These are phyloP conservation scores for Pseudorhiza aurosa DNA, from an alignment of 30 jellyfish, hydroid and myxozoan genomes.

Conservation along the genomic window DNA sequence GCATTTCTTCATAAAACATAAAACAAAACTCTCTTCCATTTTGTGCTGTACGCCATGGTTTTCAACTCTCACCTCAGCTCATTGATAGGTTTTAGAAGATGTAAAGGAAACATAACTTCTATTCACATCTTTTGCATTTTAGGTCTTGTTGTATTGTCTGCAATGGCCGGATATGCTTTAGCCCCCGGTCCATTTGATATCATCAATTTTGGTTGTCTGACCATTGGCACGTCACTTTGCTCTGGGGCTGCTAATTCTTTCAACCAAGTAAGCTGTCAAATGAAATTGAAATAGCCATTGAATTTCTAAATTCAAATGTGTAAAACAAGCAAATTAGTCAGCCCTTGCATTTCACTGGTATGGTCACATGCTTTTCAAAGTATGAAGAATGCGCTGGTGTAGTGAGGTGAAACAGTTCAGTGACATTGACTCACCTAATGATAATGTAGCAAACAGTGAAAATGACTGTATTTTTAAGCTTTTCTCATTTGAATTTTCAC, in stretches of 20 bases:
- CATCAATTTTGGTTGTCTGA: slow-evolving; percentile 42
- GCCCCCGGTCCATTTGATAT: slow-evolving; percentile 90
- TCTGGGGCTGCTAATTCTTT: slow-evolving; percentile 98
- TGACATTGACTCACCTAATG: too few relatives aligned
- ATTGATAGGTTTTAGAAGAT: too few relatives aligned
- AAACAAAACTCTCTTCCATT: neutral
- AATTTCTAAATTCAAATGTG: too few relatives aligned
- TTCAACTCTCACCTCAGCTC: neutral
- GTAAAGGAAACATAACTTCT: neutral
- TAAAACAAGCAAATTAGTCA: too few relatives aligned
- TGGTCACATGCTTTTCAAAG: too few relatives aligned
- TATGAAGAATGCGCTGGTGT: too few relatives aligned
- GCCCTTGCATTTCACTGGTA: too few relatives aligned
- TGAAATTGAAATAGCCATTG: neutral
- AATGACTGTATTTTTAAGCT: too few relatives aligned
- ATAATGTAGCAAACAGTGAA: too few relatives aligned
- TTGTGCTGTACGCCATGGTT: too few relatives aligned
- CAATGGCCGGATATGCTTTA: slow-evolving; percentile 96
- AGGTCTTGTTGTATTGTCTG: slow-evolving; percentile 97
- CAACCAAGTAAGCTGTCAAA: slow-evolving; percentile 84
- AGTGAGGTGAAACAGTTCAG: too few relatives aligned
- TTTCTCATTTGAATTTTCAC: too few relatives aligned
- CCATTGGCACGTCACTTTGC: slow-evolving; percentile 88
- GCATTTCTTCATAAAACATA: neutral
- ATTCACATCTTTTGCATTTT: neutral